Conservation (phyloP, 2,888 invertebrate genomes). For the Tortricodes alternella region DNA sequence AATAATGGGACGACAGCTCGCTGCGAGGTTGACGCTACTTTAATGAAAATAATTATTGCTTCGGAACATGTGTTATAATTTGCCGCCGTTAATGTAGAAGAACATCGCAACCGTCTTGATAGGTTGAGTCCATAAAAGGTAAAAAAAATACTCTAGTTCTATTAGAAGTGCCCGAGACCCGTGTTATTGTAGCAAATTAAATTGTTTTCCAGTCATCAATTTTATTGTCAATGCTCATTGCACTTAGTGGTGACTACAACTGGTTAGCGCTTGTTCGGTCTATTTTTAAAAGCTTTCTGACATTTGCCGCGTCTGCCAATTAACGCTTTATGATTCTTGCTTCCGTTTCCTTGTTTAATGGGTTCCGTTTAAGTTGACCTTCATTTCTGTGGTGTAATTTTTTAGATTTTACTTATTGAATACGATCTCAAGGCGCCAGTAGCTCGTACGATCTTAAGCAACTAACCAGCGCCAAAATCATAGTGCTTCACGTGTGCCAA, state of each 20-base stretch:
- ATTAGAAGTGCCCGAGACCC: conserved; percentile 14
- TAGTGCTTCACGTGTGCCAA: too few relatives aligned
- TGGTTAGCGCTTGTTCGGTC: conserved; percentile 44
- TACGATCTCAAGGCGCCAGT: too few relatives aligned
- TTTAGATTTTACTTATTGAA: too few relatives aligned
- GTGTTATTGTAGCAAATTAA: conserved; percentile 19
- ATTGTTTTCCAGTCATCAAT: conserved; percentile 27
- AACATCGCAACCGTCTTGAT: conserved; percentile 41
- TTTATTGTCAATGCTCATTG: conserved; percentile 26
- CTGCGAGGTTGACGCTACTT: conserved; percentile 52
- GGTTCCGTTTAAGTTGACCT: background rate
- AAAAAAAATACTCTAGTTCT: conserved; percentile 28
- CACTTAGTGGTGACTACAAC: conserved; percentile 52
- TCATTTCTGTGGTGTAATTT: background rate
- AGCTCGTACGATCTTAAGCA: too few relatives aligned
- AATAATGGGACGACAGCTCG: conserved; percentile 67
- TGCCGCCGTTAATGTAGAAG: conserved; percentile 44
- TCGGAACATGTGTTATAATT: conserved; percentile 61
- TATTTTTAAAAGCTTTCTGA: conserved; percentile 77
- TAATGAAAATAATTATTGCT: conserved; percentile 63
- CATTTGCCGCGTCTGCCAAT: conserved; percentile 54
- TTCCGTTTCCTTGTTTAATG: conserved; percentile 6
- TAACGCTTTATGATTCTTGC: conserved; percentile 43
- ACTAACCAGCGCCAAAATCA: too few relatives aligned
- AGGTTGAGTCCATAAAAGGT: conserved; percentile 31